These are phyloP conservation scores for Rhinichthys klamathensis DNA, from an alignment of 2,113 vertebrate species.

Conservation along the genomic window DNA sequence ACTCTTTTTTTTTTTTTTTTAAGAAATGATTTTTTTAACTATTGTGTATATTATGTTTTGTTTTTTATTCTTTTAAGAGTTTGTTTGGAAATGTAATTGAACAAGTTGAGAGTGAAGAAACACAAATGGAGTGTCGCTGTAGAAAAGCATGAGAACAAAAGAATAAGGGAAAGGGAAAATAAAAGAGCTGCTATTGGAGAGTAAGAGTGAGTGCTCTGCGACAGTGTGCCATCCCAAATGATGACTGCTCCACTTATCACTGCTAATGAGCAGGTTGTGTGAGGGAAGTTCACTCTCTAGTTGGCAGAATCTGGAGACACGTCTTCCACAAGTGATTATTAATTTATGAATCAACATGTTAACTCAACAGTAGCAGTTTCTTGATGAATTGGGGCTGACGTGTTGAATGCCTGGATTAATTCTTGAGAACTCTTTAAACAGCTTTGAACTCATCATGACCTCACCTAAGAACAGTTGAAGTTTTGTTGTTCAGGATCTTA, in stretches of 20 bases:
- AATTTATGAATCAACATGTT: slow-evolving; percentile 26
- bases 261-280: slow-evolving; percentile 55
- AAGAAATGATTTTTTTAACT: background rate
- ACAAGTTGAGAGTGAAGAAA: slow-evolving; percentile 10
- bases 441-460: slow-evolving; percentile 24
- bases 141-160: slow-evolving; percentile 41
- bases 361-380: slow-evolving; percentile 22
- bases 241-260: slow-evolving; percentile 53
- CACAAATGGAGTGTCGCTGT: background rate
- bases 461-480: background rate
- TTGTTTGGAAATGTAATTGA: slow-evolving; percentile 9
- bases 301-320: slow-evolving; percentile 32
- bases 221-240: slow-evolving; percentile 50
- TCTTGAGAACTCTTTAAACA: slow-evolving; percentile 30
- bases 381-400: slow-evolving; percentile 45
- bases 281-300: slow-evolving; percentile 11
- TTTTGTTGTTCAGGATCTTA: background rate
- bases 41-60: background rate
- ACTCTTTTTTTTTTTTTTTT: background rate
- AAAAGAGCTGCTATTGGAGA: slow-evolving; percentile 26
- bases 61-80: background rate
- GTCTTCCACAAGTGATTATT: slow-evolving; percentile 39
- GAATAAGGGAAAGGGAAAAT: slow-evolving; percentile 32
- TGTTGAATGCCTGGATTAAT: slow-evolving; percentile 17
- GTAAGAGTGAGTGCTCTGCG: slow-evolving; percentile 42